These are phyloP conservation scores for Chrysodeixis includens DNA, from an alignment of 2,888 invertebrate species.

Conservation along the genomic window DNA sequence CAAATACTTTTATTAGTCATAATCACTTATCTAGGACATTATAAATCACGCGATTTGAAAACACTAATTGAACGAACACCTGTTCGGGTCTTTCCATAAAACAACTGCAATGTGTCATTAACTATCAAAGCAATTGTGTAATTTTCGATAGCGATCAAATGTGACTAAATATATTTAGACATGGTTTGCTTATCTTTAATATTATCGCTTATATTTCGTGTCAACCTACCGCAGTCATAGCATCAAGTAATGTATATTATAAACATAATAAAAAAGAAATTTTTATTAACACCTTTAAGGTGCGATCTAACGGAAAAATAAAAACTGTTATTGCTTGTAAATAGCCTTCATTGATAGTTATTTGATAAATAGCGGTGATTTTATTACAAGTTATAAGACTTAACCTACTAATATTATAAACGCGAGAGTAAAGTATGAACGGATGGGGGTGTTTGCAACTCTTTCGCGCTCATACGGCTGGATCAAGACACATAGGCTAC, in stretches of 20 bases:
- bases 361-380: background rate
- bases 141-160: background rate
- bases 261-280: slow-evolving; percentile 1
- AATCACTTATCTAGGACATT: no score
- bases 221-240: background rate
- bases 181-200: background rate
- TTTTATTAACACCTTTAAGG: background rate
- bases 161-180: background rate
- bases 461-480: no score
- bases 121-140: background rate
- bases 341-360: no score
- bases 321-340: background rate
- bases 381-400: background rate
- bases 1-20: no score
- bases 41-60: no score
- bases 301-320: background rate
- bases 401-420: no score
- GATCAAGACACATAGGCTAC: no score
- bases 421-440: no score
- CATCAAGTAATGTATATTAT: background rate
- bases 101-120: background rate
- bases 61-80: background rate
- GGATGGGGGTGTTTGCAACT: no score
- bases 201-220: background rate
- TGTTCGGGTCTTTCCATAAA: background rate